Base-by-base conservation (phyloP, 2,888 invertebrate genomes). In the Himalopsyche anomala region DNA sequence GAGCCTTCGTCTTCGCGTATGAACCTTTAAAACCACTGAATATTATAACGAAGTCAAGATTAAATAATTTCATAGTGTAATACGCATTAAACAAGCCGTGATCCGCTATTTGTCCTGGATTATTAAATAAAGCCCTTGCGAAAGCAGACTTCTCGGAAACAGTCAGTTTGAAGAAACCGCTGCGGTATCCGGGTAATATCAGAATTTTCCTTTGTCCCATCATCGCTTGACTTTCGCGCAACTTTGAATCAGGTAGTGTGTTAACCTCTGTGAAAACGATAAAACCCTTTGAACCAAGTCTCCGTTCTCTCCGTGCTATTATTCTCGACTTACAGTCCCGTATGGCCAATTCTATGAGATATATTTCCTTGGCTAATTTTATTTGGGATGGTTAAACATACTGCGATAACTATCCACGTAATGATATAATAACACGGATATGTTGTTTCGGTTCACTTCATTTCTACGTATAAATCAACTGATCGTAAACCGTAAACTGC, bases 221-320 rank as follows among this genome's bases (percentile, higher is more conserved):
- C 74, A 74, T 28, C 74, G 38, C 74, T 74, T 74, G 74, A 74
- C 74, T 74, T 74, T 74, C 74, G 28, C 74, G 36, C 74, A 74
- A 74, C 74, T 74, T 74, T 74, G 81, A 84, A 85, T 85, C 84
- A 82, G 84, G 84, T 82, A 83, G 84, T 85, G 85, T 87, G 84
- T 84, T 84, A 84, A 85, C 84, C 87, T 87, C 69, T 81, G 85
- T 80, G 84, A 81, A 81, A 84, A 81, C 87, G 69, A 87, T 85
- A 87, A 85, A 85, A 55, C 81, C 84, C 85, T 87, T 84, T 40
- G 83, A 55, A 42, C 62, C 17, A 54, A 81, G 40, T 81, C 81
- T 19, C 42, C 45, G 38, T 51, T 81, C 81, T n/a, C 28, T 54
- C 9, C 51, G 19, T 51, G 9, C 56, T 51, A 45, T 55, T 36